Base-by-base conservation (phyloP, 2,888 invertebrate species). In the Pristionchus maxplancki region DNA sequence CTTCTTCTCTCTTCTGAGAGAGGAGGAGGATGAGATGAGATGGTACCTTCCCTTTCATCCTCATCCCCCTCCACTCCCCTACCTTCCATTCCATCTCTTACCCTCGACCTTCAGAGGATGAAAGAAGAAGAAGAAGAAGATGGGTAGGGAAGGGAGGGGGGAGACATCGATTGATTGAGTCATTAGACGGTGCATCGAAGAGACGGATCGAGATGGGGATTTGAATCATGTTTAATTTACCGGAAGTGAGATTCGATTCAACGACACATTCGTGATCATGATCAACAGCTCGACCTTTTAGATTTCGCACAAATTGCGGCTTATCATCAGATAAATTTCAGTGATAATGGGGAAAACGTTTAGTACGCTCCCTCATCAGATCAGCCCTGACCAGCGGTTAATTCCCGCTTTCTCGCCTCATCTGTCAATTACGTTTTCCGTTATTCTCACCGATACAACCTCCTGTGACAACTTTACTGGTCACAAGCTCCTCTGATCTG, bases 101-200 rank as follows among this genome's bases (percentile, higher is more conserved):
- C 62, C 37, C 28, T 62, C 84, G 84, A 62, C 84, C 84, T 84
- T 84, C 84, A 84, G 62, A 62, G 84, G 62, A 40, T 37, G 83
- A 58, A 58, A 83, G 83, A 84, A 62, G 50, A 64, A 64, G 44
- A 71, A 67, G 86, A 86, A n/a, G n/a, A n/a, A 40, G 67, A 85
- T n/a, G 62, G 67, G 85, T 37, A 48, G 64, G 37, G 48, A 34
- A 34, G n/a, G 62, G 24, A 24, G 24, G 44, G 37, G 48, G 13
- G 48, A 17, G 48, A 48, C 67, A 86, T 40, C 48, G 48, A 64
- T 58, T 37, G 58, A 84, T 62, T 62, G 62, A 31, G 64, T 58
- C 84, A 62, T 50, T 44, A 53, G 34, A 58, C 44, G 84, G 48
- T 58, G 24, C 28, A 48, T 50, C 50, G 37, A 24, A 50, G 31